Base-by-base conservation (phyloP, 2,888 invertebrate species). In the Chrysotoxum bicinctum region DNA sequence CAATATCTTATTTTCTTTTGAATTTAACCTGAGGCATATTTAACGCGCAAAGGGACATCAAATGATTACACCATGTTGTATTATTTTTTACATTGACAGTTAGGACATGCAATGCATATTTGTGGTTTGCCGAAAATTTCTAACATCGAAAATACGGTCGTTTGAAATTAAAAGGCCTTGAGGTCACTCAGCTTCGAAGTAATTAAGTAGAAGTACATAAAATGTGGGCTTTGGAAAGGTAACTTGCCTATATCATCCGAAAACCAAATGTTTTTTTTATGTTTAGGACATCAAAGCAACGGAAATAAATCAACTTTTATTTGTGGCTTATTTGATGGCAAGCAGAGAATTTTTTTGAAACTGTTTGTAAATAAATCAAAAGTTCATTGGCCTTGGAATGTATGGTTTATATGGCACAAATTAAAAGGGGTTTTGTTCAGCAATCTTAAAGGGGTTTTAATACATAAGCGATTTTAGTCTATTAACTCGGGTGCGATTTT, bases 11-110 rank as follows among this genome's bases (percentile, higher is more conserved):
- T 21, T 12, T 48, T 10, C 14, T 48, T 7, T 12, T 21, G 9
- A 30, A 32, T n/a, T 26, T 35, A 56, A 32, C 56, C 19, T 58
- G 58, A 19, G 56, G 56, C 35, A 35, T 58, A 58, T 60, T 60
- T 23, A 40, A 26, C 60, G 40, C 60, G 60, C 60, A 40, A 60
- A 60, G 60, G 60, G 60, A n/a, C 37, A 60, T 14, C 23, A 40
- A 60, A 60, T 60, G 60, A 60, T 58, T 40, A 60, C 40, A 26
- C 40, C 40, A 40, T 60, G 37, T 37, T 58, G 2, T 37, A 6
- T 35, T 32, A 23, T 5, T 9, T 23, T 16, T 9, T 14, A 3
- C 8, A 23, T 40, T 40, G 40, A 40, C 37, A 60, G 2, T 23
- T 8, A 35, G 21, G 0, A 35, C 12, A 35, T 1, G 19, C 19